Evolutionary conservation across 2,888 invertebrate species (phyloP), one percentile per base, ranked within the genome.

Genomic region (Rutpela maculata): DNA sequence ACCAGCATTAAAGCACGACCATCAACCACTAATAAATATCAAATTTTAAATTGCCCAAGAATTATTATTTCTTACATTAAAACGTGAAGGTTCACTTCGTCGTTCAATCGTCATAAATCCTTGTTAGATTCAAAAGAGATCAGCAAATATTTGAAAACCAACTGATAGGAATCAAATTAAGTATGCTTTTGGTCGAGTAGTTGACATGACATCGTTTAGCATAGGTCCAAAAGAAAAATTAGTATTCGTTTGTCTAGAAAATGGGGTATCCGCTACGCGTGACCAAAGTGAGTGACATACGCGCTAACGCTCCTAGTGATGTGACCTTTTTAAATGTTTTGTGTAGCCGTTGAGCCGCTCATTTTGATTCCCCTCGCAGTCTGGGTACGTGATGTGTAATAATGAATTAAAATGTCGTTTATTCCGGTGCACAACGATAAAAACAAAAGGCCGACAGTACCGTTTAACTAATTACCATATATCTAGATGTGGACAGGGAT

Each of bases 381-480:
- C 11, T 26, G 26, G n/a, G n/a, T 67, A 67, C 67, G 67, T 70
- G 60, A 70, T 60, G 43, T 17, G 38, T 57, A 60, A 62, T 70
- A 70, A 70, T 70, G 38, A 60, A 60, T 70, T 57, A 60, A 60
- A 70, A 57, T 56, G 60, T 71, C 56, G 18, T 59, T 63, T 71
- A 62, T 63, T 75, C 50, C 35, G 43, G 18, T 18, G 62, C 57
- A 72, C 60, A 12, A 35, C 56, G 15, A 50, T 70, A 74, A 76
- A 68, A 55, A 69, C 69, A 57, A 69, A 69, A 69, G 18, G 18
- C 17, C 15, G 38, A 18, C 69, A 38, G 56, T 69, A 59, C 57
- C 69, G 69, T 31, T 69, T 56, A 68, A 68, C 56, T 68, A 31
- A 68, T 68, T 57, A 68, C 56, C 68, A 56, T 50, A 50, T 12